These are phyloP conservation scores for Hydropsyche tenuis DNA, from an alignment of 1,140 invertebrate species.

Conservation along the genomic window DNA sequence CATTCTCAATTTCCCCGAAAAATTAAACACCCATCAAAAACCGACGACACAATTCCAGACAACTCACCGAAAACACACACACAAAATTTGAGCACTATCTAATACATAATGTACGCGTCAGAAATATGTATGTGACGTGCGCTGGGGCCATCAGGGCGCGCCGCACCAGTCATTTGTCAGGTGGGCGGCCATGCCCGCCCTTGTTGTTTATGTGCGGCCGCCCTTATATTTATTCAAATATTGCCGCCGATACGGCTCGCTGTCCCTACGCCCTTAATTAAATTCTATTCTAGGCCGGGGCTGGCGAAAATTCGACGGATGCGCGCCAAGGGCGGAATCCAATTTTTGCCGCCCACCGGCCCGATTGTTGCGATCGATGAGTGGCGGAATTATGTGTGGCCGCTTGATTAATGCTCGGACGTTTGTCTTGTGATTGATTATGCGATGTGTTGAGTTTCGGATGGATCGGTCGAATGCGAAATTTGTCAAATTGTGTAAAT, in stretches of 20 bases:
- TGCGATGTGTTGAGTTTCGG: no score
- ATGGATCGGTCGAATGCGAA: no score
- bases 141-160: constrained; percentile 5
- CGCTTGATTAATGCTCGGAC: no score
- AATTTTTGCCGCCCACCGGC: constrained; percentile 3
- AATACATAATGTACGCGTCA: no score
- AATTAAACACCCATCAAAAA: no score
- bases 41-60: no score
- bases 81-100: no score
- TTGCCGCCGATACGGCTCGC: constrained; percentile 22
- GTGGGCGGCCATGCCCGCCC: neutral
- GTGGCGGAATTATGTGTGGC: no score
- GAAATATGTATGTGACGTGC: constrained; percentile 21
- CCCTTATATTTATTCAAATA: constrained; percentile 37
- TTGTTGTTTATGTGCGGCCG: constrained; percentile 27
- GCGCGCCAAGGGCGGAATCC: neutral
- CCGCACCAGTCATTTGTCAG: constrained; percentile 20
- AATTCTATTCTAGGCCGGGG: constrained; percentile 24
- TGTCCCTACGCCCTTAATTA: constrained; percentile 21
- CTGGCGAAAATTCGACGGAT: neutral
- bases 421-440: no score
- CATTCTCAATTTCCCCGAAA: no score
- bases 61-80: no score
- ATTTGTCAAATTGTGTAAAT: no score
- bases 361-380: neutral